Conservation (phyloP, 2,888 invertebrate species). For the Cyaniris semiargus region DNA sequence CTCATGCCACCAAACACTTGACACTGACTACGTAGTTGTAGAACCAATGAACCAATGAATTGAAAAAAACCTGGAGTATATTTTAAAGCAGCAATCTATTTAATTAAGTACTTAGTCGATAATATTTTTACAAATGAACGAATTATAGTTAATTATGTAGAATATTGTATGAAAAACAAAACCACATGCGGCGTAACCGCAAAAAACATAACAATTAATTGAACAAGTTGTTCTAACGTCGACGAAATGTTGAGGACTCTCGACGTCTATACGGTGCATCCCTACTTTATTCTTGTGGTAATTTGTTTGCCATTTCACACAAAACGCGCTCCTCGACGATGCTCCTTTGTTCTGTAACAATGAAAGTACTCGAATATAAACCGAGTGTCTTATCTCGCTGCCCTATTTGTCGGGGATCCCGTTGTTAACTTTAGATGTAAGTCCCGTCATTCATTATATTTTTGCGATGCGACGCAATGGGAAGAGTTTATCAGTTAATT, state of each 20-base stretch:
- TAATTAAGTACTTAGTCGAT: too few species aligned
- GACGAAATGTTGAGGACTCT: conserved; percentile 1
- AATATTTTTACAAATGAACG: too few species aligned
- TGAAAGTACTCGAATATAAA: conserved; percentile 65
- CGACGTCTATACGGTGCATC: conserved; percentile 14
- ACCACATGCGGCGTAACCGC: background rate
- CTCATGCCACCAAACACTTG: too few species aligned
- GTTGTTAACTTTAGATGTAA: conserved; percentile 53
- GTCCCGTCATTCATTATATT: conserved; percentile 26
- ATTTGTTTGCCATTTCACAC: conserved; percentile 63
- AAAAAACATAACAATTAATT: background rate
- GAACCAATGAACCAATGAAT: too few species aligned
- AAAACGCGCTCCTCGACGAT: conserved; percentile 66
- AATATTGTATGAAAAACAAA: background rate
- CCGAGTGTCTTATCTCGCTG: conserved; percentile 64
- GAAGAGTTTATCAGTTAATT: conserved; percentile 13
- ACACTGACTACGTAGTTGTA: too few species aligned
- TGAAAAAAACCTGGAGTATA: too few species aligned
- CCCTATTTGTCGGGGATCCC: conserved; percentile 70
- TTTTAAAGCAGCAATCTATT: too few species aligned
- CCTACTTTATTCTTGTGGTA: conserved; percentile 37
- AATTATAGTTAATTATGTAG: too few species aligned
- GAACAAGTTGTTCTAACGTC: background rate
- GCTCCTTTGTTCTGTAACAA: conserved; percentile 67
- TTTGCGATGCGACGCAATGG: conserved; percentile 8